Conservation (phyloP, 2,888 invertebrate species). For the Mythimna pallens region DNA sequence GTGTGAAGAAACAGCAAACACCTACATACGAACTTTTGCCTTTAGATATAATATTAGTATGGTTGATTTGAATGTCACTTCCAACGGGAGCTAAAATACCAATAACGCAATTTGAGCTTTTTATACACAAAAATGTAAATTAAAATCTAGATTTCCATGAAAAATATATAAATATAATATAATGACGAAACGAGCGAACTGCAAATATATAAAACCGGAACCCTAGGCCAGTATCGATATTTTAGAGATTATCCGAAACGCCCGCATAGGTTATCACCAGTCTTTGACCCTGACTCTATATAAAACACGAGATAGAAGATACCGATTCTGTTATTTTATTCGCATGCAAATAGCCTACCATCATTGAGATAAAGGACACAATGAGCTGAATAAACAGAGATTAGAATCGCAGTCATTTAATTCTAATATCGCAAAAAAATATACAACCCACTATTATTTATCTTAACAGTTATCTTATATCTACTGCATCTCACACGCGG, state of each 20-base stretch:
- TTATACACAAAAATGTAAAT: conserved; percentile 8
- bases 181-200: neutral
- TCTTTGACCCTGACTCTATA: conserved; percentile 60
- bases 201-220: conserved; percentile 37
- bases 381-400: conserved; percentile 69
- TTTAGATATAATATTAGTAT: no score
- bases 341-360: conserved; percentile 77
- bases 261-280: conserved; percentile 26
- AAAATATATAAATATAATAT: conserved; percentile 20
- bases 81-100: neutral
- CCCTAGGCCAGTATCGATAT: conserved; percentile 35
- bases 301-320: conserved; percentile 67
- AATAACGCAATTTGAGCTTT: neutral
- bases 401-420: conserved; percentile 58
- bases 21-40: no score
- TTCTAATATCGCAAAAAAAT: conserved; percentile 57
- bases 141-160: conserved; percentile 9
- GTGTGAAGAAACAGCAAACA: no score
- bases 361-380: conserved; percentile 72
- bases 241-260: conserved; percentile 38
- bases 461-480: conserved; percentile 58
- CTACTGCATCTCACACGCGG: conserved; percentile 46
- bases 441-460: conserved; percentile 44
- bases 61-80: neutral
- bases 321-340: conserved; percentile 73